Conservation (phyloP, 2,797 vertebrate genomes). For the Acestrorhynchus altus region DNA sequence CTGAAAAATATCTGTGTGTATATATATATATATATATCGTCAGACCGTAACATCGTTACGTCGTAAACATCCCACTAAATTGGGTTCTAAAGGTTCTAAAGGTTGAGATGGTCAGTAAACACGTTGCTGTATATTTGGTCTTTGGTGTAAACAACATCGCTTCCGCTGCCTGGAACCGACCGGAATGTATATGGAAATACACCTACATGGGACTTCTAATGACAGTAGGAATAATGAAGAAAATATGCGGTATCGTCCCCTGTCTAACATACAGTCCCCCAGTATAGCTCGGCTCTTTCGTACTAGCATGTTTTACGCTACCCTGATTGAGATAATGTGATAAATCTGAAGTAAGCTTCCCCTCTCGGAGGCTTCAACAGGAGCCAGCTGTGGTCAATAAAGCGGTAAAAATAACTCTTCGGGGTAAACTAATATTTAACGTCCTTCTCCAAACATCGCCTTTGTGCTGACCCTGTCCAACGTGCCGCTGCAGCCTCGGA, state of each 20-base stretch:
- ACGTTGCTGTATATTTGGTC: too few species aligned
- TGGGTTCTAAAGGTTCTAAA: too few species aligned
- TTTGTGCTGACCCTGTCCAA: slow-evolving; percentile 79
- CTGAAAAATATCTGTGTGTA: too few species aligned
- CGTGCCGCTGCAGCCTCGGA: slow-evolving; percentile 72
- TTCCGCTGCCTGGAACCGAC: too few species aligned
- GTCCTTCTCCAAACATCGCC: slow-evolving; percentile 77
- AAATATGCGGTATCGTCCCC: neutral
- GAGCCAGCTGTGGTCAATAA: slow-evolving; percentile 81
- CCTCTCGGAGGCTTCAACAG: slow-evolving; percentile 62
- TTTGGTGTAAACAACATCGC: too few species aligned
- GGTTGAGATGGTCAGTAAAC: too few species aligned
- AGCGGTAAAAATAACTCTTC: slow-evolving; percentile 78
- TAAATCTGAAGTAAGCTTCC: slow-evolving; percentile 62
- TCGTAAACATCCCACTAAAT: too few species aligned
- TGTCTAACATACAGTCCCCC: neutral
- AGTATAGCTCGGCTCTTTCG: neutral
- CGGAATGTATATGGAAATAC: too few species aligned
- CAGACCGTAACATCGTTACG: too few species aligned
- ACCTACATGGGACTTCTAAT: slow-evolving; percentile 20
- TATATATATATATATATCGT: too few species aligned
- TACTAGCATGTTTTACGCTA: slow-evolving; percentile 36
- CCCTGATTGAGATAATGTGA: slow-evolving; percentile 63
- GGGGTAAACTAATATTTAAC: slow-evolving; percentile 83
- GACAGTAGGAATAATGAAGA: neutral